phyloP scores from a whole-genome alignment of 1,140 invertebrate species.

The Dendroctonus valens region DNA sequence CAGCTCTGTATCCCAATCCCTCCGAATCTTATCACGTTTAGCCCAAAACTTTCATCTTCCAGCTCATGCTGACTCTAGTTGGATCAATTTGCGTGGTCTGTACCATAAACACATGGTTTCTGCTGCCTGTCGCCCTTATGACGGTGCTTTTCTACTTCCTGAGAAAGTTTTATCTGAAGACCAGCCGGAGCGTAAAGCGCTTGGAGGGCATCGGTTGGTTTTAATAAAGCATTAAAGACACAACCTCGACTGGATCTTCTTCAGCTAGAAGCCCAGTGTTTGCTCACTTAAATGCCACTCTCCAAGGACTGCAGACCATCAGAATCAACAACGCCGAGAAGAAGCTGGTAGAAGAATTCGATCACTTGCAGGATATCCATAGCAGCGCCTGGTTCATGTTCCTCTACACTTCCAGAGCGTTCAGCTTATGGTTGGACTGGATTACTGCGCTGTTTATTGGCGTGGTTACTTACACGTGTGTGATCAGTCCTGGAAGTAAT shows the following conservation, averaged over 20 bases:
- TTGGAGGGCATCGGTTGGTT: slow-evolving; percentile 56
- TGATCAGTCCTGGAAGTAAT: slow-evolving; percentile 29
- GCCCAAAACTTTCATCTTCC: too few relatives aligned
- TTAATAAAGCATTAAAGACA: background rate
- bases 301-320: slow-evolving; percentile 68
- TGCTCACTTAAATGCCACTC: slow-evolving; percentile 64
- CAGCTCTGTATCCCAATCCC: too few relatives aligned
- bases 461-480: slow-evolving; percentile 50
- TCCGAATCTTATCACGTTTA: too few relatives aligned
- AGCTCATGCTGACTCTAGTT: slow-evolving; percentile 34
- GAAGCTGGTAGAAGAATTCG: slow-evolving; percentile 58
- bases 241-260: slow-evolving; percentile 7
- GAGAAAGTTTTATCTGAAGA: slow-evolving; percentile 67
- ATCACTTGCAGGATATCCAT: slow-evolving; percentile 52
- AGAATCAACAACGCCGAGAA: slow-evolving; percentile 60
- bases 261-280: slow-evolving; percentile 65
- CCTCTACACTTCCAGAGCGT: slow-evolving; percentile 64
- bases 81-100: slow-evolving; percentile 43
- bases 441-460: slow-evolving; percentile 64
- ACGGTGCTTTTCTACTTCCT: slow-evolving; percentile 69
- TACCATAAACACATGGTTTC: slow-evolving; percentile 57
- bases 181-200: slow-evolving; percentile 66
- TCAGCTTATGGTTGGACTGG: slow-evolving; percentile 70
- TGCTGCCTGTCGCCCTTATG: slow-evolving; percentile 68
- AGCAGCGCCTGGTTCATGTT: slow-evolving; percentile 62